Conservation (phyloP, 1,140 invertebrate genomes). For the Aphaenogaster rudis region DNA sequence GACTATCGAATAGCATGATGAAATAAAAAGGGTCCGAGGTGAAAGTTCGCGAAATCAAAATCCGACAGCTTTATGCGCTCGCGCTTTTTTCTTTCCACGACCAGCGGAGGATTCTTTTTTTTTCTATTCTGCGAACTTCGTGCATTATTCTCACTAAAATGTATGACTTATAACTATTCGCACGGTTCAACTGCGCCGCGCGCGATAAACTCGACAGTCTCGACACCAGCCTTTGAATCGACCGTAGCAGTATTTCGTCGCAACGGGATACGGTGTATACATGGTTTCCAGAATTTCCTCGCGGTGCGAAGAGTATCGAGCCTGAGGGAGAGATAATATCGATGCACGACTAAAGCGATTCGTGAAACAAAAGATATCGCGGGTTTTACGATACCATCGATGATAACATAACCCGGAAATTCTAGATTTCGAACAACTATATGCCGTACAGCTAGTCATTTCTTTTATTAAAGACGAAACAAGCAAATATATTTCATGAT, state of each 20-base stretch:
- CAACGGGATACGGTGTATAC: not conserved
- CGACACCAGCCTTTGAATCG: constrained; percentile 22
- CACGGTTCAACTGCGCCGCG: not conserved
- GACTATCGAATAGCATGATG: not conserved
- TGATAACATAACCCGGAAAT: constrained; percentile 26
- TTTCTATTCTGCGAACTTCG: not conserved
- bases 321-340: constrained; percentile 43
- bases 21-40: not conserved
- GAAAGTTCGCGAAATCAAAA: not conserved
- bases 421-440: not conserved
- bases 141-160: not conserved
- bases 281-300: constrained; percentile 11
- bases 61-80: not conserved
- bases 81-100: not conserved
- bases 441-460: not conserved
- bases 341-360: constrained; percentile 9
- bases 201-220: constrained; percentile 1
- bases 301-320: not conserved
- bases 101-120: not conserved
- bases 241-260: constrained; percentile 12
- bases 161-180: not conserved
- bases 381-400: constrained; percentile 27
- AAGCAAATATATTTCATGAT: constrained; percentile 31
- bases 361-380: constrained; percentile 20
- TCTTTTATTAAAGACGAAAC: constrained; percentile 9